These are phyloP conservation scores for Diadophis punctatus DNA, from an alignment of 2,113 vertebrate genomes.

Conservation along the genomic window DNA sequence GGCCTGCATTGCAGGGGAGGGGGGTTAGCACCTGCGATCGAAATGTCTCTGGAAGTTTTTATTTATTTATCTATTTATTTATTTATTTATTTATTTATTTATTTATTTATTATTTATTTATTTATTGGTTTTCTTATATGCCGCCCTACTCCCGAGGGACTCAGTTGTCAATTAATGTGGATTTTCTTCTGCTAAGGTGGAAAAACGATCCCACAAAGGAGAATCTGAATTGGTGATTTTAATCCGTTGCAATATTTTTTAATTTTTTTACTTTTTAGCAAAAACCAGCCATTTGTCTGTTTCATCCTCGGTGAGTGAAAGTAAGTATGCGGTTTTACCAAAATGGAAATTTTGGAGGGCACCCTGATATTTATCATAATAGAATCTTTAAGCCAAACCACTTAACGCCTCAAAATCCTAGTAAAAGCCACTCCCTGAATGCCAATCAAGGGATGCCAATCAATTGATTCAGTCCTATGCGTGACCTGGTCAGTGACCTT, in stretches of 20 bases:
- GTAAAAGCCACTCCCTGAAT: background rate
- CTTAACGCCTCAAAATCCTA: background rate
- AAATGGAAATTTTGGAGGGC: background rate
- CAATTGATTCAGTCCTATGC: background rate
- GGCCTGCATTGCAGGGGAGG: background rate
- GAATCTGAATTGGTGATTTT: background rate
- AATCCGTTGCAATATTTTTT: background rate
- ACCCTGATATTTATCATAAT: background rate
- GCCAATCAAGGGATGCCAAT: background rate
- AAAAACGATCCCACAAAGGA: background rate
- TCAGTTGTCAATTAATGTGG: background rate
- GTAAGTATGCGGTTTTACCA: constrained; percentile 44
- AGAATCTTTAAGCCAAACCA: background rate
- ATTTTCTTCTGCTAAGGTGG: background rate
- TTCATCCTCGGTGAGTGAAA: background rate
- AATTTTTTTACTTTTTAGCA: background rate
- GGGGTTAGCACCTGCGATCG: background rate
- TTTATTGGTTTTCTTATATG: no score
- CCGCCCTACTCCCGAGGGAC: no score
- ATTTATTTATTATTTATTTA: no score
- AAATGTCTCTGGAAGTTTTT: no score
- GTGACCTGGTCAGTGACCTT: background rate
- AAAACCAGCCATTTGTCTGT: background rate
- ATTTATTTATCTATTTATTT: no score
- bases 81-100: no score